Evolutionary conservation across 2,113 vertebrate genomes (phyloP), one percentile per base, ranked within the genome.

Genomic region (Acrocephalus kingi): DNA sequence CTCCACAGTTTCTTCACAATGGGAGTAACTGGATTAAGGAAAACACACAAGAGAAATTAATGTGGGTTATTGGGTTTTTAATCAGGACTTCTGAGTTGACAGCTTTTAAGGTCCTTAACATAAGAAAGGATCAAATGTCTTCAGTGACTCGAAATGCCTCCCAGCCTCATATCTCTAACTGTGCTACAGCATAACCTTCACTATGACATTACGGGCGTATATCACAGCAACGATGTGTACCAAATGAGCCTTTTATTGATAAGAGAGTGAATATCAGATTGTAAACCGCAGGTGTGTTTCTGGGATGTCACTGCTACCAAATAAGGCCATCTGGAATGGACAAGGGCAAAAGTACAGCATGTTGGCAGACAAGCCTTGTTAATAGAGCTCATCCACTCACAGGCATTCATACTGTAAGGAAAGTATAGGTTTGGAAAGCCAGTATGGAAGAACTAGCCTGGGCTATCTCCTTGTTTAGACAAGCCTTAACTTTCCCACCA

Each of bases 401-500:
- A 76, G 37, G 23, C 13, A 69, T 68, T 72, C 41, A 14, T 61
- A 64, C 24, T 19, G 8, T 56, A 87, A 63, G 61, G 33, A 41
- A 81, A 71, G 24, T 7, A 75, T 8, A 81, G 27, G 4, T 62
- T 82, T 15, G 2, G 52, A 82, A 68, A 78, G 22, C 5, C 66
- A 51, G 16, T 13, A 46, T 45, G 49, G 48, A 68, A 89, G 41
- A 91, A 67, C 16, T 28, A 84, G 58, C 12, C 31, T 13, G 3
- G 63, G 55, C 20, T 90, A 58, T 39, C 89, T 81, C 82, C 3
- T 0, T 64, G 61, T 66, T 94, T 64, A 79, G 94, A 91, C 62
- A 91, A 84, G 77, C 35, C 45, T 92, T 91, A 91, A 37, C 73
- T 87, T 87, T 94, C 80, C 45, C 66, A 94, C 49, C 37, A 82